phyloP scores from a whole-genome alignment of 2,888 invertebrate species.

The Zele albiditarsus region DNA sequence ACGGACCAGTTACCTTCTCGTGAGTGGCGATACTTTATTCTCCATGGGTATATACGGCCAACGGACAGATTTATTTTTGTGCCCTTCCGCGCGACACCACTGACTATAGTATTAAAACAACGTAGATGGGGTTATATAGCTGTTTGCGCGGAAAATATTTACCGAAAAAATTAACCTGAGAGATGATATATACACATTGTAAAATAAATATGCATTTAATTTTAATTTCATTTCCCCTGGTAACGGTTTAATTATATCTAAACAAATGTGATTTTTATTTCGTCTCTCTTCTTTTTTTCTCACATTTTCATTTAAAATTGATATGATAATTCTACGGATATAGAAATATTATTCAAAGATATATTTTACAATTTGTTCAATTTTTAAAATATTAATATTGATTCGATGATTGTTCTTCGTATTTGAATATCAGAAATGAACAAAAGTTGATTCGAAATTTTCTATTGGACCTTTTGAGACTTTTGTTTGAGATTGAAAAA shows the following conservation, averaged over 20 bases:
- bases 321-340: no score
- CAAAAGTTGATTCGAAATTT: no score
- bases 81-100: constrained; percentile 20
- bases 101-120: neutral
- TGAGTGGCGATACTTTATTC: constrained; percentile 37
- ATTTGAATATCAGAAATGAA: no score
- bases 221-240: neutral
- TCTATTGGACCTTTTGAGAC: no score
- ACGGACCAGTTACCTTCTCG: constrained; percentile 28
- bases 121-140: neutral
- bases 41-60: constrained; percentile 23
- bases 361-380: no score
- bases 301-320: neutral
- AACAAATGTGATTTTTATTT: neutral
- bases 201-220: constrained; percentile 12
- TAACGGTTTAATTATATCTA: neutral
- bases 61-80: constrained; percentile 34
- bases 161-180: constrained; percentile 21
- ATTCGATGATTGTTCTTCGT: no score
- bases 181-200: neutral
- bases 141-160: constrained; percentile 20
- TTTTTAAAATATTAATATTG: no score
- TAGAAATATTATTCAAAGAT: no score
- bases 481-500: no score
- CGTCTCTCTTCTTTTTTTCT: neutral